These are phyloP conservation scores for Anthopleura sola DNA, from an alignment of 64 coral and sea anemone species.

Conservation along the genomic window DNA sequence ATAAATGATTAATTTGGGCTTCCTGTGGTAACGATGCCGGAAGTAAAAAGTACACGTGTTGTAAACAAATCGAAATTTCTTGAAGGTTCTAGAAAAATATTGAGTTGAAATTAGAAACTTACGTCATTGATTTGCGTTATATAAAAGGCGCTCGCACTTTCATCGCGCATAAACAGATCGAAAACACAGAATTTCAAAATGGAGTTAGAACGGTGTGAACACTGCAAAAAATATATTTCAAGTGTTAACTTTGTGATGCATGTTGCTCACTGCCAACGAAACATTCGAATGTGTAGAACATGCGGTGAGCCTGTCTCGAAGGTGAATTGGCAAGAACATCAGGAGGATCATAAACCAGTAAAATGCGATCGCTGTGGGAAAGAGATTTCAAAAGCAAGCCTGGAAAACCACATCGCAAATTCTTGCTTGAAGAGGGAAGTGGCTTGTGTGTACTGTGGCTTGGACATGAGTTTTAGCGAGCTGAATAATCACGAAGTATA, in stretches of 20 bases:
- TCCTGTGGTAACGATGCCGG: neutral
- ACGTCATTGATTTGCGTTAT: neutral
- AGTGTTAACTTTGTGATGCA: constrained; percentile 49
- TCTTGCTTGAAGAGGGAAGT: constrained; percentile 6
- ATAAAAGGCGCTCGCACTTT: neutral
- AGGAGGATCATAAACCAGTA: constrained; percentile 26
- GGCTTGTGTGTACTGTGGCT: constrained; percentile 11
- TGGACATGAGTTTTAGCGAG: constrained; percentile 1
- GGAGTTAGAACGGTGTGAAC: constrained; percentile 30
- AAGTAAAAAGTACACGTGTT: neutral
- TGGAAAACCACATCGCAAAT: constrained; percentile 19
- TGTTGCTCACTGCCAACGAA: constrained; percentile 33
- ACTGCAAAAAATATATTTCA: constrained; percentile 34
- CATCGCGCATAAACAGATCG: neutral
- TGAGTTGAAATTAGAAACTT: neutral
- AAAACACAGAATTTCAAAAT: neutral
- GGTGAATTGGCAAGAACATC: constrained; percentile 16
- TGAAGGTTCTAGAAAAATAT: neutral
- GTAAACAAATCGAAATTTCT: neutral
- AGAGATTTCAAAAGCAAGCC: constrained; percentile 21
- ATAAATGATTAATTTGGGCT: neutral
- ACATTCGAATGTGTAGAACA: constrained; percentile 22
- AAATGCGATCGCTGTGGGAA: constrained; percentile 35
- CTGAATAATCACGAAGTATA: constrained; percentile 39
- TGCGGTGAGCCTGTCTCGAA: constrained; percentile 26